These are phyloP conservation scores for Drosophila cognata DNA, from an alignment of 2,888 invertebrate genomes.

Conservation along the genomic window DNA sequence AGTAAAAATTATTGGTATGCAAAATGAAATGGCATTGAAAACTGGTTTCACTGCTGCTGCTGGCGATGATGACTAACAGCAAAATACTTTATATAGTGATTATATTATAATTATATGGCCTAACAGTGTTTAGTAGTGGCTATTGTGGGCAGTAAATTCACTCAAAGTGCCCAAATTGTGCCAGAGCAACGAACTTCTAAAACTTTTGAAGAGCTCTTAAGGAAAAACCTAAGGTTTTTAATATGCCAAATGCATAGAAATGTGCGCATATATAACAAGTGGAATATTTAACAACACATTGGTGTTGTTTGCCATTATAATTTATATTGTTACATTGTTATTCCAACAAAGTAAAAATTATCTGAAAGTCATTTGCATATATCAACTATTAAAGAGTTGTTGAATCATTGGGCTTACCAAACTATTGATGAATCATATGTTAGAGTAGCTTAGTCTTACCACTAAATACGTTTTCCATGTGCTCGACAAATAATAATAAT, in stretches of 20 bases:
- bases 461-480: background rate
- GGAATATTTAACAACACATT: constrained; percentile 54
- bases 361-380: constrained; percentile 34
- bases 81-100: constrained; percentile 8
- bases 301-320: constrained; percentile 31
- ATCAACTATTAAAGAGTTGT: constrained; percentile 2
- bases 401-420: constrained; percentile 22
- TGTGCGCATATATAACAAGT: constrained; percentile 52
- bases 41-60: constrained; percentile 47
- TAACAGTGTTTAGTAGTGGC: background rate
- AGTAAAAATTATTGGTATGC: constrained; percentile 44
- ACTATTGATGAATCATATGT: constrained; percentile 18
- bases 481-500: background rate
- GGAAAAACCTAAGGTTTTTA: constrained; percentile 18
- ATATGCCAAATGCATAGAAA: constrained; percentile 51
- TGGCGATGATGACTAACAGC: constrained; percentile 34
- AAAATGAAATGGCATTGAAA: constrained; percentile 32
- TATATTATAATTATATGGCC: constrained; percentile 6
- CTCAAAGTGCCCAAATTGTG: constrained; percentile 9
- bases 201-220: constrained; percentile 40
- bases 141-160: constrained; percentile 1
- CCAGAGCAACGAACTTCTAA: constrained; percentile 68
- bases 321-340: constrained; percentile 32
- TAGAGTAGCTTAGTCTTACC: background rate
- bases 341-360: constrained; percentile 28